Base-by-base conservation (phyloP, 2,797 vertebrate genomes). In the Pygocentrus nattereri region DNA sequence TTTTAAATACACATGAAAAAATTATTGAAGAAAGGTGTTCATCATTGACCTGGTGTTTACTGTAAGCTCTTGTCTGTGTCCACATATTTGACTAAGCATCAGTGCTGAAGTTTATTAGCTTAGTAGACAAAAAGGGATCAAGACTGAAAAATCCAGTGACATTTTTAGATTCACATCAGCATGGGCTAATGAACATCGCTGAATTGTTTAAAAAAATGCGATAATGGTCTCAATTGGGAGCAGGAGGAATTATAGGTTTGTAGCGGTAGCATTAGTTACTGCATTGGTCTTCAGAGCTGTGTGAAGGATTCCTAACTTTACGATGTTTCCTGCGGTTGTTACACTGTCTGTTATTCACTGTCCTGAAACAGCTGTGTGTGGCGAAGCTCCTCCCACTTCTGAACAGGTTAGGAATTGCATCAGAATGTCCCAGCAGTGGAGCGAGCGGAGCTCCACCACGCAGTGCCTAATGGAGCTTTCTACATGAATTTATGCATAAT, bases 281-380 rank as follows among this genome's bases (percentile, higher is more conserved):
- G 30, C 1, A 0, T 21, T 23, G 61, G 23, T 61, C 30, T 27
- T 2, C 58, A 64, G 6, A 34, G 30, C 30, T 64, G 23, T 15
- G 4, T 31, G 0, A 2, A 18, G 62, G 62, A 64, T 64, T 64
- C 59, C 59, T 81, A 71, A 49, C 44, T 85, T 83, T 73, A 76
- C 3, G 38, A 59, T 27, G 16, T 47, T 64, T n/a, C 65, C 70
- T 52, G 1, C 23, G 5, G 50, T 41, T 16, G 59, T 69, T 69
- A 13, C 21, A 41, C 59, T 74, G 58, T 61, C 21, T 61, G 30
- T 61, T 50, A 67, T 72, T 76, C 16, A 23, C 59, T 25, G 41
- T 67, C n/a, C 50, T 80, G 7, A 78, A 49, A 82, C 59, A 67
- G 75, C 6, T 23, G 16, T 58, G 81, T 44, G 71, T 61, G 50